Evolutionary conservation across 1,140 invertebrate species (phyloP), one percentile per base, ranked within the genome.

Genomic region (Radopholus similis): DNA sequence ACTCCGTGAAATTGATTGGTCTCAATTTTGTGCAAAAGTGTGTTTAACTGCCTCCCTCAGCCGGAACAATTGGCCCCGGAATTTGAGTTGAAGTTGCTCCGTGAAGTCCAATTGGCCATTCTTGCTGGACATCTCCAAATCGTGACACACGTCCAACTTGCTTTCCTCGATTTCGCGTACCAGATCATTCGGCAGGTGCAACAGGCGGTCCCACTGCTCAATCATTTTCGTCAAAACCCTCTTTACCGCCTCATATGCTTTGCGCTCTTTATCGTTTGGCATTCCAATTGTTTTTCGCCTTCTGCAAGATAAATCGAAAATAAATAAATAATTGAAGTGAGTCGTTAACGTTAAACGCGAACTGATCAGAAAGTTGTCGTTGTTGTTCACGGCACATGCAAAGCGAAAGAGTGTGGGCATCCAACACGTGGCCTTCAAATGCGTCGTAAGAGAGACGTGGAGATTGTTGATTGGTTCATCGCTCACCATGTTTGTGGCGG

Each of bases 351-450:
- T 5, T 56, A 56, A 2, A 23, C 2, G n/a, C n/a, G 9, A 58
- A 58, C 13, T 54, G 18, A 58, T 30, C 26, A 18, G 37, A 37
- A 58, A 38, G 26, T 40, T 54, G 15, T 64, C 55, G 58, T 11
- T 5, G 0, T 32, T 62, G n/a, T 32, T 8, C 15, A 6, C n/a
- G 18, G n/a, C 28, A 59, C n/a, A 3, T 1, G 40, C 2, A n/a
- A 21, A 70, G 66, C 62, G 8, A 58, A 15, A 70, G 18, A 70
- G 69, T n/a, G 68, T 70, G 2, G 68, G 68, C 68, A 70, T 70
- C 34, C 60, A 54, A 72, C 68, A 70, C 4, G 68, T 70, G 15
- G 68, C 68, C n/a, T n/a, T n/a, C n/a, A n/a, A n/a, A n/a, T n/a
- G n/a, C n/a, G n/a, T n/a, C n/a, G n/a, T n/a, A n/a, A n/a, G n/a